A percentile compares a stretch with the other conserved stretches of the same genome.
phyloP scores from a whole-genome alignment of 2,888 invertebrate genomes.

The Drosophila merina region DNA sequence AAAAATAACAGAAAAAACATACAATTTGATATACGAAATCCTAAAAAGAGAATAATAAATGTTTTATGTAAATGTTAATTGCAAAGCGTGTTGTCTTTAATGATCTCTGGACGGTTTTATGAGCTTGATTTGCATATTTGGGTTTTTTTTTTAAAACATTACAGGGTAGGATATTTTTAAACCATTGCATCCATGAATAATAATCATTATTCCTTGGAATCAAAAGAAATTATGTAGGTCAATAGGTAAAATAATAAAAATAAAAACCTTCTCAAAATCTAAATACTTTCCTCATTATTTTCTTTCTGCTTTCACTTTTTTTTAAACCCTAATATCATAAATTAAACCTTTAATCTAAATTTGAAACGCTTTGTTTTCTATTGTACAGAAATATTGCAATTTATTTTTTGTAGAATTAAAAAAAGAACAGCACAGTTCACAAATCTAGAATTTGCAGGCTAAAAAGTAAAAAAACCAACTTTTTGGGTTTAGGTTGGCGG shows the following conservation, averaged over 20 bases:
- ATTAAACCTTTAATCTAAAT: background rate
- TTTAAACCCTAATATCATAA: background rate
- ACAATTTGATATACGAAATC: slow-evolving; percentile 48
- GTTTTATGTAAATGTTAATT: slow-evolving; percentile 77
- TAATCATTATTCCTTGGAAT: background rate
- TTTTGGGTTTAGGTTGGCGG: slow-evolving; percentile 36
- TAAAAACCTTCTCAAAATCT: too few relatives aligned
- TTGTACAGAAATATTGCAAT: slow-evolving; percentile 73
- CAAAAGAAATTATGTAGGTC: background rate
- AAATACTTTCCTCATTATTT: too few relatives aligned
- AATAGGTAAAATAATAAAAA: background rate
- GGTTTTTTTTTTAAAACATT: background rate
- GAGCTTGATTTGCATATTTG: background rate
- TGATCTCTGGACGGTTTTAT: background rate
- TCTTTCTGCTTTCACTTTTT: too few relatives aligned
- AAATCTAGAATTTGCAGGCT: slow-evolving; percentile 78
- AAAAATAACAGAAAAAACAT: slow-evolving; percentile 38
- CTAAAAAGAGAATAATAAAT: slow-evolving; percentile 64
- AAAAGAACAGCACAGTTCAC: slow-evolving; percentile 77
- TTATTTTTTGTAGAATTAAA: slow-evolving; percentile 74
- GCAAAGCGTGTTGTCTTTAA: slow-evolving; percentile 14
- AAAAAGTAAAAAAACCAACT: slow-evolving; percentile 71
- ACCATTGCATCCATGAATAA: background rate
- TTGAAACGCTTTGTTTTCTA: slow-evolving; percentile 10
- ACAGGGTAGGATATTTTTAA: background rate